Base-by-base conservation (phyloP, 2,797 vertebrate species). In the Sphenopsis melanotis region DNA sequence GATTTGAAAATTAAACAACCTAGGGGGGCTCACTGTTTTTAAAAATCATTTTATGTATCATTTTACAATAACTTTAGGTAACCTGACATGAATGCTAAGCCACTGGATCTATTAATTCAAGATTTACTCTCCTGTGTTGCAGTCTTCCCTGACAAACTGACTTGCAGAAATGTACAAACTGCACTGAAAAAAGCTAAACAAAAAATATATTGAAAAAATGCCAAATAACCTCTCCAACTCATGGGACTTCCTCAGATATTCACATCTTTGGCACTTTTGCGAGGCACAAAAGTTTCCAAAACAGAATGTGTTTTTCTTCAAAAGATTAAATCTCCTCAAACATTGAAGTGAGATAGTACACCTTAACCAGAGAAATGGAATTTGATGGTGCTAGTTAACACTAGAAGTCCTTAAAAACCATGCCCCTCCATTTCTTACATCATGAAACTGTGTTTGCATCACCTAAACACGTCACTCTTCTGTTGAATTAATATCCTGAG, bases 1-100 rank as follows among this genome's bases (percentile, higher is more conserved):
- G 80, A 93, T 97, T 94, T 96, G 78, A 93, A 95, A 96, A 96
- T 97, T 93, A 97, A 96, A 95, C 96, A 80, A 92, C 83, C 91
- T 93, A 95, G 76, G 85, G 94, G 94, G 87, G 87, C 72, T 94
- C 65, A 77, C 60, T 95, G 80, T 95, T 97, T 95, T 93, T 94
- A 96, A 96, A 97, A 94, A 78, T 59, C 52, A 80, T 96, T 96
- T 93, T 60, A 86, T 95, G 68, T 89, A 92, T 87, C 63, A 95
- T 94, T 96, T 97, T 87, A 96, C 95, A 96, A 91, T 91, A 97
- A 97, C 95, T 91, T 88, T 37, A 89, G 66, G 72, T 88, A 93
- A 92, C 92, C 92, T 95, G 93, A 66, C 66, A 87, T 0, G n/a
- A 96, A 96, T 85, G 70, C 49, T 83, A 94, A 96, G 89, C 85